Evolutionary conservation across 2,888 invertebrate species (phyloP).

Genomic region (Mythimna impura): DNA sequence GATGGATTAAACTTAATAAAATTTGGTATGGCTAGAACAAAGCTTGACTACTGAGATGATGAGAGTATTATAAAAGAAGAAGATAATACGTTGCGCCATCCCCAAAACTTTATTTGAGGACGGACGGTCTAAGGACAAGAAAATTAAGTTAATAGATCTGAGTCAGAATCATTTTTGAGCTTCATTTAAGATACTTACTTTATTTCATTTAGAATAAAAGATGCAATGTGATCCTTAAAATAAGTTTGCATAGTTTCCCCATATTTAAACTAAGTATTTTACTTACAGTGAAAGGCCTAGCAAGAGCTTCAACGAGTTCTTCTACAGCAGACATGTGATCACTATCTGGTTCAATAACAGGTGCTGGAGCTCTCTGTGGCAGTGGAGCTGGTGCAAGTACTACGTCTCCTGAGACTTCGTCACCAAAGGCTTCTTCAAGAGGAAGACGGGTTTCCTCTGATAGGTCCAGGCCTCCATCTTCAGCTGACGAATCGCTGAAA

Average conservation of each 20-base stretch:
- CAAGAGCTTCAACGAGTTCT: conserved; percentile 85
- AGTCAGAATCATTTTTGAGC: no score
- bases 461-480: conserved; percentile 79
- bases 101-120: background rate
- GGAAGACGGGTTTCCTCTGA: conserved; percentile 82
- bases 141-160: background rate
- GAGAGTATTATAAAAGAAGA: background rate
- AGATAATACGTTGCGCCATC: background rate
- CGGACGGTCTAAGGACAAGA: background rate
- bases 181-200: no score
- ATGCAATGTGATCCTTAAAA: no score
- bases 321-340: conserved; percentile 84
- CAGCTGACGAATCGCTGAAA: conserved; percentile 82
- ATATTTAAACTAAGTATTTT: no score
- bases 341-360: conserved; percentile 78
- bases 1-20: background rate
- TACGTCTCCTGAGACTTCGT: conserved; percentile 69
- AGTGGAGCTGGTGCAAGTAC: conserved; percentile 84
- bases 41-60: background rate
- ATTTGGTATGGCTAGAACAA: background rate
- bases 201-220: no score
- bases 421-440: conserved; percentile 85
- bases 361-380: conserved; percentile 79
- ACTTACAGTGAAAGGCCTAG: conserved; percentile 87
- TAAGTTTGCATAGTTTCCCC: no score